Conservation (phyloP, 2,113 vertebrate species). For the Lamprotornis superbus region DNA sequence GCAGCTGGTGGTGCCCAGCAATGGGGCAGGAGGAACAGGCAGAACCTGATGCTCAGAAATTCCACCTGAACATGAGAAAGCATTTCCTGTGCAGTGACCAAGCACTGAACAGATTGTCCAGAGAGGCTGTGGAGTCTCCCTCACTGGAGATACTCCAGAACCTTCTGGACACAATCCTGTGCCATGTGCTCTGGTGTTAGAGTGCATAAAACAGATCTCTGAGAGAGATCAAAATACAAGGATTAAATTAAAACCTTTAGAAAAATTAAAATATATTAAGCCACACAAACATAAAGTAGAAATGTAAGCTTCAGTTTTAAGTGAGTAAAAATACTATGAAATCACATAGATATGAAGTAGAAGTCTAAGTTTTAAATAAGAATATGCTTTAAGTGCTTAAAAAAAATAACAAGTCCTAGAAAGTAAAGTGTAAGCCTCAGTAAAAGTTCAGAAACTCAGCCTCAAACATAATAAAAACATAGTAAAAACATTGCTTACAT, state of each 20-base stretch:
- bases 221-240: background rate
- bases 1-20: background rate
- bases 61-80: background rate
- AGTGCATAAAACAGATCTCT: background rate
- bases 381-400: too few species aligned
- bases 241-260: background rate
- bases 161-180: background rate
- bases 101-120: background rate
- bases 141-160: background rate
- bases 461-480: too few species aligned
- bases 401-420: too few species aligned
- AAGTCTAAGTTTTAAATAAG: too few species aligned
- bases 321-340: too few species aligned
- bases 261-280: background rate
- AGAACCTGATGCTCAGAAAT: background rate
- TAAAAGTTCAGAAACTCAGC: too few species aligned
- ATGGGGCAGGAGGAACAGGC: fast-evolving
- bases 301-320: background rate
- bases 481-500: too few species aligned
- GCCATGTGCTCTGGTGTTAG: background rate
- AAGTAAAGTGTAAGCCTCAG: too few species aligned
- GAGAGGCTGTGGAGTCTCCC: background rate
- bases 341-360: too few species aligned
- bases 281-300: background rate
- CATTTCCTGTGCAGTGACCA: background rate